Base-by-base conservation (phyloP, 2,888 invertebrate genomes). In the Drosophila prostipennis region DNA sequence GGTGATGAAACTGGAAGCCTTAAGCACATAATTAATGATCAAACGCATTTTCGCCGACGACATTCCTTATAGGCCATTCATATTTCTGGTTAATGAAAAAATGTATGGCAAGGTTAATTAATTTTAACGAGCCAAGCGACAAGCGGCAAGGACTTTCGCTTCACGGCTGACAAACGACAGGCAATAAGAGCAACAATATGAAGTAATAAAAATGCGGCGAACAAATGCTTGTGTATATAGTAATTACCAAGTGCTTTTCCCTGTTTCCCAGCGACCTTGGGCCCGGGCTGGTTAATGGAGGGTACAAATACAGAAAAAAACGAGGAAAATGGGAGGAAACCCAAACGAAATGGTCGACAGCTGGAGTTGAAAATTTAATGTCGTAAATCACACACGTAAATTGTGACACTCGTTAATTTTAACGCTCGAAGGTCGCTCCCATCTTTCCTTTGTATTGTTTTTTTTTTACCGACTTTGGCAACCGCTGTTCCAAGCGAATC, bases 321-420 rank as follows among this genome's bases (percentile, higher is more conserved):
- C 3, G 26, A 7, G 11, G 1, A 13, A 36, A 11, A 48, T 13
- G 1, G 13, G 14, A 46, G 36, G 39, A 37, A 70, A 39, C 3
- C 26, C 64, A 14, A 19, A 48, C 58, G 40, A 72, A 72, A 59
- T 72, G 59, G 46, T 37, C 43, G 59, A 60, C 73, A 73, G 73
- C 73, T 68, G 68, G 60, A 67, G 73, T 57, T 57, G 56, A 56
- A 60, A 73, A 68, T 73, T 72, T 61, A 45, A 45, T 73, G 73
- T 68, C 73, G 54, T 73, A 73, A 73, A 73, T 73, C 73, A 73
- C 73, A 73, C 57, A 73, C 73, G 68, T 64, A 72, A 72, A 72
- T 72, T 64, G 72, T 72, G 72, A 57, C 64, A 72, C 54, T 72
- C 72, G 72, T 72, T 72, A 64, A 70, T 70, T 70, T 71, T 63